Conservation (phyloP, 1,140 invertebrate genomes). For the Zophobas morio region DNA sequence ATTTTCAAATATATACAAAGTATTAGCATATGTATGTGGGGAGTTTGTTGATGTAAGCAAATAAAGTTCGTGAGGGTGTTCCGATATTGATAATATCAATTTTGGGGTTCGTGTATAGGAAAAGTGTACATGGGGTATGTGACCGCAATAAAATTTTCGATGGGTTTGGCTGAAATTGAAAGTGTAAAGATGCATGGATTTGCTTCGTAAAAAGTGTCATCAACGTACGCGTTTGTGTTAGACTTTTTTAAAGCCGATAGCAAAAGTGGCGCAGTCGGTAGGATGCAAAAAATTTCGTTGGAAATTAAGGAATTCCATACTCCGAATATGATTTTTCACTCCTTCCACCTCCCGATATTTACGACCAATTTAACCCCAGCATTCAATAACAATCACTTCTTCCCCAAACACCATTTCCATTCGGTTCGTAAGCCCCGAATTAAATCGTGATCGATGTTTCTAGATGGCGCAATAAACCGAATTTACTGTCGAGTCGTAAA, state of each 20-base stretch:
- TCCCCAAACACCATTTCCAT: neutral
- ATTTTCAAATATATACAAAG: neutral
- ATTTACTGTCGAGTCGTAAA: conserved; percentile 1
- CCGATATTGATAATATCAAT: neutral
- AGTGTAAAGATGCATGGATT: no score
- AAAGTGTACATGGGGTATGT: neutral
- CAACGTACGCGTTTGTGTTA: no score
- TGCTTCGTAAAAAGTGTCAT: no score
- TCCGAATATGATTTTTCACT: no score
- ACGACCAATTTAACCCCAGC: neutral
- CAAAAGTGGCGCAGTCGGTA: no score
- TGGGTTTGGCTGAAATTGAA: no score
- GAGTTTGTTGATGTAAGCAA: neutral
- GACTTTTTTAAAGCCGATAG: no score
- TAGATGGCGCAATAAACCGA: neutral
- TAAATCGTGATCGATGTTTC: neutral
- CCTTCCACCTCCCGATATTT: neutral
- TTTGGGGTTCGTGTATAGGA: neutral
- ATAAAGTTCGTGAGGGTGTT: conserved; percentile 2
- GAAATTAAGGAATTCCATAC: no score
- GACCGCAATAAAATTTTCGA: no score
- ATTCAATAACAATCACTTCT: conserved; percentile 3
- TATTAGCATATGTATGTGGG: neutral
- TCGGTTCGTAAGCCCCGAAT: neutral
- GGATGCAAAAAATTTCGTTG: no score